phyloP scores from a whole-genome alignment of 2,797 vertebrate genomes.

The Danio jaintianensis region DNA sequence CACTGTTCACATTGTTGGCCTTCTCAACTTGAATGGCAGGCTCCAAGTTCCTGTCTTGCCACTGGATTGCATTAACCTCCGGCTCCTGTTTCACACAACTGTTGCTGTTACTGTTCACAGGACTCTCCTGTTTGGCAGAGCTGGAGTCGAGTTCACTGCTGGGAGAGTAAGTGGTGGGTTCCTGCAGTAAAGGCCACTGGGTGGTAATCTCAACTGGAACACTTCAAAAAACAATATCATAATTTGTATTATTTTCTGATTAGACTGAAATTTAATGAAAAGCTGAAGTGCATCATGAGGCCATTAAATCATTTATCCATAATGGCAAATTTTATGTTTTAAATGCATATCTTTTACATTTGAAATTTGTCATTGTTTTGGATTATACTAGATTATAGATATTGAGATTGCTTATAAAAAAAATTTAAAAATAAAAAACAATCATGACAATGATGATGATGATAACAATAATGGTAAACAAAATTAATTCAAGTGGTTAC shows the following conservation, averaged over 20 bases:
- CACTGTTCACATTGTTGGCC: slow-evolving; percentile 80
- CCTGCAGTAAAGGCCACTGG: slow-evolving; percentile 72
- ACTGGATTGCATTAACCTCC: slow-evolving; percentile 73
- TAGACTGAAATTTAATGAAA: too few species aligned
- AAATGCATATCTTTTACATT: too few species aligned
- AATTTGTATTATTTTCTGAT: slow-evolving; percentile 3
- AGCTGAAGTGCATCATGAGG: too few species aligned
- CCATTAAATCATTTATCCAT: too few species aligned
- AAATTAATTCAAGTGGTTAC: too few species aligned
- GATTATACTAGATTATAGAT: too few species aligned
- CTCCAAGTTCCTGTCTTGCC: slow-evolving; percentile 70
- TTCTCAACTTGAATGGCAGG: slow-evolving; percentile 68
- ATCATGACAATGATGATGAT: too few species aligned
- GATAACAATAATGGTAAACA: too few species aligned
- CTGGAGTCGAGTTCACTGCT: slow-evolving; percentile 79
- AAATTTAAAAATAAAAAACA: too few species aligned
- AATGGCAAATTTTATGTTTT: too few species aligned
- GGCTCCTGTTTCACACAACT: slow-evolving; percentile 77
- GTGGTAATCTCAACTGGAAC: slow-evolving; percentile 70
- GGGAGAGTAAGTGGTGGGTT: slow-evolving; percentile 69
- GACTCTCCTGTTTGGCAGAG: slow-evolving; percentile 72
- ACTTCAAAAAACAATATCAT: neutral
- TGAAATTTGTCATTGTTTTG: too few species aligned
- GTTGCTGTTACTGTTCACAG: slow-evolving; percentile 61
- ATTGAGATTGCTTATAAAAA: too few species aligned